These are phyloP conservation scores for Enteromius anoplus DNA, from an alignment of 2,797 vertebrate genomes.

Conservation along the genomic window DNA sequence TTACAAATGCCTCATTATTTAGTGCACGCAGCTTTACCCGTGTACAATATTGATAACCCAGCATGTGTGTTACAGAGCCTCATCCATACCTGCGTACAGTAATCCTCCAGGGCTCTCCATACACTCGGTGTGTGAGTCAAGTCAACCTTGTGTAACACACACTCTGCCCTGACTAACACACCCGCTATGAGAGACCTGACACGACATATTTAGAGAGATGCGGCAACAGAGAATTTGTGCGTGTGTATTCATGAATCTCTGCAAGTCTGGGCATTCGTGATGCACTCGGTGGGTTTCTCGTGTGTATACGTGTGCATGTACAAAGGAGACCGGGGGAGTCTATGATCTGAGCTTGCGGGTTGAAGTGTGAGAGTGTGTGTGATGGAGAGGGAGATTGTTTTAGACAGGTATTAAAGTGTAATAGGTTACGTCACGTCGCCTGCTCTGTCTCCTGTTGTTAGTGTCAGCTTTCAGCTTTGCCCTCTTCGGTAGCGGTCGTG, in stretches of 20 bases:
- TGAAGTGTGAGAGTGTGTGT: slow-evolving; percentile 59
- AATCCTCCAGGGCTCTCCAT: slow-evolving; percentile 8
- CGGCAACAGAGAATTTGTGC: neutral
- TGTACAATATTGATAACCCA: slow-evolving; percentile 28
- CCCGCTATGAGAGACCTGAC: neutral
- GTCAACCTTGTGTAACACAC: slow-evolving; percentile 1
- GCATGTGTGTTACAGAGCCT: slow-evolving; percentile 10
- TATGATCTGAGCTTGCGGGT: slow-evolving; percentile 38
- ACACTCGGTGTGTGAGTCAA: slow-evolving; percentile 14
- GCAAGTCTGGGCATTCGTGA: neutral
- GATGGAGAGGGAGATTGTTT: slow-evolving; percentile 46
- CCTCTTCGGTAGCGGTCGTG: slow-evolving; percentile 60
- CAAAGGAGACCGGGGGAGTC: slow-evolving; percentile 22
- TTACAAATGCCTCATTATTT: slow-evolving; percentile 29
- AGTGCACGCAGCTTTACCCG: neutral
- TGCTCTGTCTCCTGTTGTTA: slow-evolving; percentile 69
- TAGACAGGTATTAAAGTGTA: slow-evolving; percentile 63
- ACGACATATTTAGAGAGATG: neutral
- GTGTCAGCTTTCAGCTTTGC: slow-evolving; percentile 66
- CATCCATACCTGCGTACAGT: neutral
- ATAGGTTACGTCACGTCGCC: slow-evolving; percentile 70
- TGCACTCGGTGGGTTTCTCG: slow-evolving; percentile 46
- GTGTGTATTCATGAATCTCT: slow-evolving; percentile 41
- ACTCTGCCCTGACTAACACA: slow-evolving; percentile 21
- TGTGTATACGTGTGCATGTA: slow-evolving; percentile 26